Evolutionary conservation across 2,113 vertebrate genomes (phyloP).

Genomic region (Ptilonorhynchus violaceus): DNA sequence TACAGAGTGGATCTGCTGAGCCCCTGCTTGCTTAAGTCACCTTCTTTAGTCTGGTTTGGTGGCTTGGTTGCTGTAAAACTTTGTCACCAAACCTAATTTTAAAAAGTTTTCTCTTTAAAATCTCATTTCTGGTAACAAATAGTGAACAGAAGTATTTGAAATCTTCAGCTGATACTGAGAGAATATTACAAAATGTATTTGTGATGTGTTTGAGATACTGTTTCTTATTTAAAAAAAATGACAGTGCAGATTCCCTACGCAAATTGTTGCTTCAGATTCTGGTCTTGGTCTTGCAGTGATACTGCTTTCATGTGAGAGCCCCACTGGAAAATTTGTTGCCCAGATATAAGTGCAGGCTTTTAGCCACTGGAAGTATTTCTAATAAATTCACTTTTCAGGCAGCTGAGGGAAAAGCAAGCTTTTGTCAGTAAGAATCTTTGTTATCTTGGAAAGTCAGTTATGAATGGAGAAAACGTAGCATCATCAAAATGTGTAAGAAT

Average conservation of each 20-base stretch:
- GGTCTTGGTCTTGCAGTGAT: background rate
- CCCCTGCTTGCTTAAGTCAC: background rate
- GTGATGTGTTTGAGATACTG: background rate
- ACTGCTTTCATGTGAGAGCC: background rate
- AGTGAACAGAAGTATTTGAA: background rate
- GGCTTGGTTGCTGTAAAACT: background rate
- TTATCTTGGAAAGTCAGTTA: background rate
- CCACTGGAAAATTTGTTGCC: background rate
- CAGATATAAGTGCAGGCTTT: background rate
- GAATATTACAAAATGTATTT: background rate
- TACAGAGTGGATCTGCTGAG: background rate
- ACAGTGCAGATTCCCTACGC: fast-evolving
- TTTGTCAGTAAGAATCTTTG: background rate
- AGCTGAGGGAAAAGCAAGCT: background rate
- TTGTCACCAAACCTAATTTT: background rate
- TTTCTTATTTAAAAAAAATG: background rate
- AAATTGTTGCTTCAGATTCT: background rate
- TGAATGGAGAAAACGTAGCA: background rate
- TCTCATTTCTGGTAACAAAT: background rate
- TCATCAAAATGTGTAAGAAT: background rate
- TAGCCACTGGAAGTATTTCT: background rate
- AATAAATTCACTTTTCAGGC: background rate
- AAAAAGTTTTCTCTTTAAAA: background rate
- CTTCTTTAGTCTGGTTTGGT: background rate
- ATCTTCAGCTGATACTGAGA: background rate